Evolutionary conservation across 2,113 vertebrate genomes (phyloP), one percentile per base, ranked within the genome.

Genomic region (Halichoerus grypus): DNA sequence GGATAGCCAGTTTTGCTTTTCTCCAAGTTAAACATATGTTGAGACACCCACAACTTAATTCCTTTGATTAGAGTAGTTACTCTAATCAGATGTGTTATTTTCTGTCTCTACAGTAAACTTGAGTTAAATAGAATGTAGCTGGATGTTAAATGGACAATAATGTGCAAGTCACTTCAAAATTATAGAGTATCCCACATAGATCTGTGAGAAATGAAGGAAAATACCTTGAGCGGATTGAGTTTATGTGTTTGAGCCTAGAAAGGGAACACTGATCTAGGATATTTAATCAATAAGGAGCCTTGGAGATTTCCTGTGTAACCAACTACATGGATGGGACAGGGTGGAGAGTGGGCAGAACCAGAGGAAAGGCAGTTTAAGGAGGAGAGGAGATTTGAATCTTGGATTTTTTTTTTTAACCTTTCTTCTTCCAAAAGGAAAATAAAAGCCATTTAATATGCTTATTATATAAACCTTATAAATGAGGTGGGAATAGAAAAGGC

Each of bases 41-140:
- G 71, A 97, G 42, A 98, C 42, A 74, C 74, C 53, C 94, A 82
- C 65, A 94, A 55, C n/a, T 94, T 91, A 88, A 96, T 97, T 97
- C 59, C 91, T 36, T 88, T 65, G 85, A 96, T 65, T 79, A 86
- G 65, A 95, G 65, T 83, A 86, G 59, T 88, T 83, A 95, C 22
- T 93, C 69, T 92, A 93, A 79, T n/a, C 59, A 84, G 31, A 72
- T 91, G 42, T 92, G 63, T 86, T 92, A 87, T 82, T 97, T 96
- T 94, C 89, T 97, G 36, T 93, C 39, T 91, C 26, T 83, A 33
- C 0, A 76, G 69, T 74, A 91, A 93, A 91, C 22, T 74, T 92
- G 13, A 84, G 36, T 90, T 69, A 94, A 96, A 97, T 77, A 53
- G 42, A 80, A 84, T 94, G 91, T 89, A 88, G 11, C 18, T 61